Base-by-base conservation (phyloP, 2,888 invertebrate genomes). In the Spilarctia lutea region DNA sequence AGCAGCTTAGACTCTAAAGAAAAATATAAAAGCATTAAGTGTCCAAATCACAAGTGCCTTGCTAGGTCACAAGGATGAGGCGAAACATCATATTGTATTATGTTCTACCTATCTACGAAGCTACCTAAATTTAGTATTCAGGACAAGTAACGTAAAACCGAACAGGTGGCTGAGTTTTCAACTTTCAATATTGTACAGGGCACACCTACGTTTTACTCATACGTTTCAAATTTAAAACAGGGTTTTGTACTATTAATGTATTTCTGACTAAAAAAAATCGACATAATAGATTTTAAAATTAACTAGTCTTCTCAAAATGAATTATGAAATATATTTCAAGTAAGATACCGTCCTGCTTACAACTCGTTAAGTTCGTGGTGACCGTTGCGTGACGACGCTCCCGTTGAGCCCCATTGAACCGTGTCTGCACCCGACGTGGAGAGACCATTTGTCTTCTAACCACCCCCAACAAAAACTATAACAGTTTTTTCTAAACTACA, bases 401-500 rank as follows among this genome's bases (percentile, higher is more conserved):
- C 68, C 66, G 66, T 69, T 74, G 79, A 81, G 80, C 72, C 73
- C 80, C 75, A 76, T 79, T 79, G 80, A 79, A 68, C 72, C 72
- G 73, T 74, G 77, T 76, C 87, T 87, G 89, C 79, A 20, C 48
- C 45, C 79, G 89, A 89, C 89, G 82, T 82, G 79, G 76, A 79
- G 77, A 81, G 79, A 85, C 88, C 79, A 89, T 90, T 89, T 85
- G 83, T 90, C 89, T 88, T 83, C 78, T 78, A 70, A 42, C 77
- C 81, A 73, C 72, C 72, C 67, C 73, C 75, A 77, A 82, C 86
- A 87, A 89, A 89, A 89, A 88, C 87, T 82, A 81, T 81, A 77
- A 79, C 82, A 76, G 75, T 84, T 86, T 88, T 86, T 81, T 76
- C 75, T 68, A 75, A 79, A 77, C 83, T 84, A 83, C 84, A 86